Evolutionary conservation across 2,113 vertebrate species (phyloP).

Genomic region (Engraulis encrasicolus): DNA sequence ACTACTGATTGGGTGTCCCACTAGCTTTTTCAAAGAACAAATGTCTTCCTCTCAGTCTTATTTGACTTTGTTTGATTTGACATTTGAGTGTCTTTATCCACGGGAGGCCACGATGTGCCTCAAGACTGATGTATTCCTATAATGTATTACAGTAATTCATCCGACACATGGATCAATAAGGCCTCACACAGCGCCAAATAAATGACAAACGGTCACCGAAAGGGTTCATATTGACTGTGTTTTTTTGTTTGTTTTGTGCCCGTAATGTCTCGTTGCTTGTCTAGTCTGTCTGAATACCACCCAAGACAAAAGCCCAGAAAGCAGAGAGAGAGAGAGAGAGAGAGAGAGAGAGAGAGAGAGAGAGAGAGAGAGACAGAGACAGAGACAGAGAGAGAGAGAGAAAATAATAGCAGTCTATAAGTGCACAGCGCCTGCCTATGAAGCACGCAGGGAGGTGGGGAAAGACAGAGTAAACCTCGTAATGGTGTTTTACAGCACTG

Average conservation of each 20-base stretch:
- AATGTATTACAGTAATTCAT: slow-evolving; percentile 14
- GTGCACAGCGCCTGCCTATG: slow-evolving; percentile 52
- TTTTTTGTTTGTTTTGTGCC: neutral
- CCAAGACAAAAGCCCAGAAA: neutral
- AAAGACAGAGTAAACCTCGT: slow-evolving; percentile 55
- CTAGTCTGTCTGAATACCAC: slow-evolving; percentile 4
- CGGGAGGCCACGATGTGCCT: neutral
- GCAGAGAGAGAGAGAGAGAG: neutral
- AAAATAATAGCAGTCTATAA: slow-evolving; percentile 49
- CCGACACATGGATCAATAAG: neutral
- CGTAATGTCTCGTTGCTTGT: slow-evolving; percentile 17
- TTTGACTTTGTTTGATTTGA: slow-evolving; percentile 6
- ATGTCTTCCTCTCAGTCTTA: neutral
- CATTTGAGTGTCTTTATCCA: neutral
- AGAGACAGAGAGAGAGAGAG: slow-evolving; percentile 21
- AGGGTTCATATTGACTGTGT: slow-evolving; percentile 2
- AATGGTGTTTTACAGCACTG: slow-evolving; percentile 43
- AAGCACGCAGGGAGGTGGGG: no score
- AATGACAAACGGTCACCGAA: neutral
- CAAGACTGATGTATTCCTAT: slow-evolving; percentile 8
- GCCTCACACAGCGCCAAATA: neutral
- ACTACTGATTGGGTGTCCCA: neutral
- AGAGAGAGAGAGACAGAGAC: neutral
- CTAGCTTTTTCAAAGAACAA: neutral
- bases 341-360: neutral